Evolutionary conservation across 2,888 invertebrate species (phyloP), one percentile per base, ranked within the genome.

Genomic region (Melanostoma mellinum): DNA sequence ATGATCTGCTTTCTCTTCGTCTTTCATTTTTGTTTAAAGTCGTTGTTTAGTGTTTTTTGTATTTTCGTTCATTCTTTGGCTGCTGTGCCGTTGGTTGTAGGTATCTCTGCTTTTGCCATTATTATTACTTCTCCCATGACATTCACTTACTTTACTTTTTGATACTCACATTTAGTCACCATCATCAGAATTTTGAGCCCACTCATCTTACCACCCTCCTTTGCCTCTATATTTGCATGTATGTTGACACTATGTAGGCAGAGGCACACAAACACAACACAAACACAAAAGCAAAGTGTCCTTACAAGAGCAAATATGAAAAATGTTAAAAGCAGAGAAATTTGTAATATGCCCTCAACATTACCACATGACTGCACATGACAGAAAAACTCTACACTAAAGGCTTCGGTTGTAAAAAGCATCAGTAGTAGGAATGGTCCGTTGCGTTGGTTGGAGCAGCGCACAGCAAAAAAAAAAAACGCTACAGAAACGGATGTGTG

Each of bases 331-430:
- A 79, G 72, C 73, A 80, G 69, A 63, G 72, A 75, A 68, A 72
- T 85, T 80, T 76, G 80, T 80, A 76, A 80, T 80, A 80, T 75
- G 85, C 85, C 63, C 80, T 68, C 80, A 80, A 78, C 80, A 80
- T 85, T 76, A 80, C 78, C 79, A 72, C 85, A 85, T 85, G 80
- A 80, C 75, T 85, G 85, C 85, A 85, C 75, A 85, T 85, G 85
- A 85, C 80, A 79, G 72, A 72, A 71, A 63, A 80, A 68, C 50
- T 84, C 74, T 80, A 76, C 74, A 74, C 84, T 75, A 84, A 79
- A 75, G 79, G 84, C 79, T 75, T 84, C 65, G 46, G 69, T 84
- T 84, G 84, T 84, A 75, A 84, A 84, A 84, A 58, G 58, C 77
- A 63, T 6, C 44, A 42, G n/a, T 32, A 42, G 5, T 6, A 63